Evolutionary conservation across 2,797 vertebrate species (phyloP), one percentile per base, ranked within the genome.

Genomic region (Hemibagrus guttatus): DNA sequence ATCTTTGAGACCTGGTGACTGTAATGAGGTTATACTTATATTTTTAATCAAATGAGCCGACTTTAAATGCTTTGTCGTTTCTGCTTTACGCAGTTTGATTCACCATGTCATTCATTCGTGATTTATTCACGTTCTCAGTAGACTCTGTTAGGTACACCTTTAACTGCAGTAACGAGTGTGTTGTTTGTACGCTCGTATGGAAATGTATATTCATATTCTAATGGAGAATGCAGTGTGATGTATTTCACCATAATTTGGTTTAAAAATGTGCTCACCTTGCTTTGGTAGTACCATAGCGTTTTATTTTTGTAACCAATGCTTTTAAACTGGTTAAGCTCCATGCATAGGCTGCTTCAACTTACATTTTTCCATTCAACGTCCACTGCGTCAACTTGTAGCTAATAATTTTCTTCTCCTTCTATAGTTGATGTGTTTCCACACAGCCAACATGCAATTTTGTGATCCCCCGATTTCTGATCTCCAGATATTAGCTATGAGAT

Each of bases 1-100:
- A 28, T 87, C 35, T 72, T 83, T 66, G 78, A 76, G 61, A 75
- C 81, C 74, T 58, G 58, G 42, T 54, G 68, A 83, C 84, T 82
- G 85, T 54, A 14, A 71, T 64, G 42, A 54, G 49, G 66, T 86
- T 49, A 12, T 39, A 49, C 9, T 82, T 80, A 78, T 59, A 85
- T 87, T 84, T 89, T 84, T 82, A 86, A 87, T 85, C 84, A 11
- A 85, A 61, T 59, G 42, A 81, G 42, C 52, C 8, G 63, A 71
- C 1, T 61, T 72, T 58, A 81, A 61, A 68, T 21, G 16, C 9
- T 52, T 61, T 63, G 35, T 49, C 14, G 61, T 63, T 8, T 58
- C 12, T 81, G 58, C 31, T 61, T 80, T 9, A 63, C 23, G 26
- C 31, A 4, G 54, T 59, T 9, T 61, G 35, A 17, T 61, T 80